phyloP scores from a whole-genome alignment of 2,888 invertebrate genomes.

The Strigamia transsilvanica region DNA sequence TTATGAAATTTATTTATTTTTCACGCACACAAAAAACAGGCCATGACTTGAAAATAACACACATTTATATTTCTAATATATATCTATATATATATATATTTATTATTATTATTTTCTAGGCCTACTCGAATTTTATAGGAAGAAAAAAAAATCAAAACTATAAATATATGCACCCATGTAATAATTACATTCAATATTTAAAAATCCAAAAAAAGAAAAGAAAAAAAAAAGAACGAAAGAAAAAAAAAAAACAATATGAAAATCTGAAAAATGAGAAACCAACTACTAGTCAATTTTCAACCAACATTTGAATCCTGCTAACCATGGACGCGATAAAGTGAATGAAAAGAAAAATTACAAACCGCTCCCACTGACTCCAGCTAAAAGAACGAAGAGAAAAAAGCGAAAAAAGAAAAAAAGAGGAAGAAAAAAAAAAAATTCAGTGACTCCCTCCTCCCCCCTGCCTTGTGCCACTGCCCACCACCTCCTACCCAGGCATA shows the following conservation, averaged over 20 bases:
- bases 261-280: slow-evolving; percentile 39
- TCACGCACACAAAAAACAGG: slow-evolving; percentile 42
- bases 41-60: slow-evolving; percentile 5
- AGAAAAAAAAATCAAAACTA: slow-evolving; percentile 35
- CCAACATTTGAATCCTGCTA: neutral
- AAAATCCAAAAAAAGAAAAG: neutral
- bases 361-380: neutral
- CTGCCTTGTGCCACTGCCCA: slow-evolving; percentile 8
- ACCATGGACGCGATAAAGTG: slow-evolving; percentile 44
- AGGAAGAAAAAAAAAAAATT: slow-evolving; percentile 37
- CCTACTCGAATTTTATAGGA: slow-evolving; percentile 35
- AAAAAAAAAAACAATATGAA: neutral
- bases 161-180: slow-evolving; percentile 14
- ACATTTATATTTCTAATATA: slow-evolving; percentile 13
- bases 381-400: too few species aligned
- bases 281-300: slow-evolving; percentile 28
- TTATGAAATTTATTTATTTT: slow-evolving; percentile 49
- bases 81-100: too few species aligned
- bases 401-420: too few species aligned
- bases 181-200: neutral
- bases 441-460: slow-evolving; percentile 10
- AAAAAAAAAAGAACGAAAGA: too few species aligned
- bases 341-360: slow-evolving; percentile 26
- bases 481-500: slow-evolving; percentile 38
- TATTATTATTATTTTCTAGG: slow-evolving; percentile 35